phyloP scores from a whole-genome alignment of 2,888 invertebrate genomes.

The Homarus gammarus region DNA sequence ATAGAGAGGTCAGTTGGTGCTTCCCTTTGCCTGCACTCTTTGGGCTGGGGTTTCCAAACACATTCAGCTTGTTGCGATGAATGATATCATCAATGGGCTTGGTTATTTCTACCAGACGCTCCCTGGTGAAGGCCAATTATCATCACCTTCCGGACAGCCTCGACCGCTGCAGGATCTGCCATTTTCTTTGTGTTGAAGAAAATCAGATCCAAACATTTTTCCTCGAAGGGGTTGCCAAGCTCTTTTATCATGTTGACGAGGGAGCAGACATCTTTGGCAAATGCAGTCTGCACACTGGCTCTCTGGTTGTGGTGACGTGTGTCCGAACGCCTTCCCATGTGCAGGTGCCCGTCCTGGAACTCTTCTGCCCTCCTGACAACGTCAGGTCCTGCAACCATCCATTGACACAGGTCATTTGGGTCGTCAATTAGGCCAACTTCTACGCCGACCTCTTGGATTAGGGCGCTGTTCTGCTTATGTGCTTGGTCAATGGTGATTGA shows the following conservation, averaged over 20 bases:
- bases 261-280: constrained; percentile 54
- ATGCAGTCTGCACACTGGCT: constrained; percentile 52
- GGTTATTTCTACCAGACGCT: background rate
- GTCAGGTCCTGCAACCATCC: constrained; percentile 69
- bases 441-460: constrained; percentile 35
- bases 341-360: constrained; percentile 39
- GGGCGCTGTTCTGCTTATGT: constrained; percentile 39
- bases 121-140: constrained; percentile 21
- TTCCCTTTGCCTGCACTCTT: no score
- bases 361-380: constrained; percentile 48
- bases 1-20: background rate
- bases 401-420: constrained; percentile 36
- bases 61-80: no score
- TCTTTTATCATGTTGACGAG: constrained; percentile 56
- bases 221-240: constrained; percentile 57
- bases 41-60: no score
- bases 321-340: constrained; percentile 23
- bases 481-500: constrained; percentile 21
- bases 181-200: constrained; percentile 48
- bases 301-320: constrained; percentile 58
- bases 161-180: constrained; percentile 46
- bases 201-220: constrained; percentile 19
- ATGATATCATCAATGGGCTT: background rate
- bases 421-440: constrained; percentile 44
- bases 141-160: constrained; percentile 35